Evolutionary conservation across 92 coral and sea anemone genomes (phyloP), one percentile per base, ranked within the genome.

Genomic region (Phymanthus crucifer): DNA sequence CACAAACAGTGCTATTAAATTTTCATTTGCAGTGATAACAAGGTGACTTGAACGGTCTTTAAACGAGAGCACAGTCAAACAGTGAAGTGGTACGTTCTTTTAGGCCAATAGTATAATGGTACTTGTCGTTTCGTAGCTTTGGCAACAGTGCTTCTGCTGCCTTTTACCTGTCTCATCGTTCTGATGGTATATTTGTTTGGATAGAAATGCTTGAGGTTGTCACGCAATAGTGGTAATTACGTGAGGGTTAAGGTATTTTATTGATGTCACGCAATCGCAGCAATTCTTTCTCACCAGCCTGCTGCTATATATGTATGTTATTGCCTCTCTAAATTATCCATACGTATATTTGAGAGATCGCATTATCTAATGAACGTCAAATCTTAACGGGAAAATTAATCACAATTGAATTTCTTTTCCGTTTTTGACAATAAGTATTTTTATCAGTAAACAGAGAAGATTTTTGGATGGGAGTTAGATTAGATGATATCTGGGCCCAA

Each of bases 391-490:
- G 19, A 24, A 24, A 52, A n/a, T 74, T 46, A 31, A 29, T 76
- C 52, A 40, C 70, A 47, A 76, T 54, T 77, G 37, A 77, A 77
- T 77, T 61, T 61, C 65, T 77, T 72, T 61, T 61, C 68, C 68
- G 68, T 61, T 61, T 61, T 61, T 77, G 81, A 61, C 72, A 77
- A 77, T 61, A 37, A 77, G 58, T 77, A 77, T 77, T 77, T 77
- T 77, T 77, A 77, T 77, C 81, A 77, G 65, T 77, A 50, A 77
- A 77, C 23, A 77, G 81, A 77, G 52, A 58, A 58, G 52, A 54
- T 76, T 57, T 35, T 76, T 76, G 70, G 80, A 76, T 76, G 40
- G 80, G 66, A 69, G 47, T 57, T n/a, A 54, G 71, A 77, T 27
- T 35, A 57, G 31, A 46, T 40, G 47, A 43, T 7, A 43, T 34